Evolutionary conservation across 2,888 invertebrate species (phyloP).

Genomic region (Lepidochrysops patricia): DNA sequence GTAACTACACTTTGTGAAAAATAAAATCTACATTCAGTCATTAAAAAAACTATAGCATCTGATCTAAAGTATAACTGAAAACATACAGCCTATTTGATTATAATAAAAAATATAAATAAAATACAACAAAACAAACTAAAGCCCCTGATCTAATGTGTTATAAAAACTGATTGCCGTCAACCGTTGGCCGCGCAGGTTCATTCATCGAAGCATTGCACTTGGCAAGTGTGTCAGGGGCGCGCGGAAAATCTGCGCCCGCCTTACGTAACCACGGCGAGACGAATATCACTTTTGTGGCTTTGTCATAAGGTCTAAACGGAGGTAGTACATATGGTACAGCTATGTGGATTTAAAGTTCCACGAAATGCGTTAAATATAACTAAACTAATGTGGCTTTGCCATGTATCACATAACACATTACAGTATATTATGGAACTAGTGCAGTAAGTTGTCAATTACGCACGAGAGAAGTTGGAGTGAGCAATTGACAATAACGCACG

Average conservation of each 20-base stretch:
- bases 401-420: too few relatives aligned
- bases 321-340: background rate
- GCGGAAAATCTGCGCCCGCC: constrained; percentile 32
- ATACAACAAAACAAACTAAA: background rate
- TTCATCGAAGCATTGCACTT: constrained; percentile 31
- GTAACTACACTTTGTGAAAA: too few relatives aligned
- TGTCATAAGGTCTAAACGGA: too few relatives aligned
- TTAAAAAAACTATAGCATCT: too few relatives aligned
- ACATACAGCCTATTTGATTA: too few relatives aligned
- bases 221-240: constrained; percentile 30
- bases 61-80: too few relatives aligned
- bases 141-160: background rate
- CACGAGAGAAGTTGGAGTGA: too few relatives aligned
- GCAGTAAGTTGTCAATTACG: too few relatives aligned
- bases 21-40: too few relatives aligned
- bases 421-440: too few relatives aligned
- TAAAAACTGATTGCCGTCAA: background rate
- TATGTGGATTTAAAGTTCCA: background rate
- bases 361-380: background rate
- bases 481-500: too few relatives aligned
- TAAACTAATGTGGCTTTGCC: too few relatives aligned
- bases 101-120: background rate
- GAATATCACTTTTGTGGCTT: background rate
- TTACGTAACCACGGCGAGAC: constrained; percentile 10
- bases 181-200: constrained; percentile 21